A percentile compares a stretch with the other conserved stretches of the same genome.
Conservation (phyloP, 2,113 vertebrate genomes). For the Oostethus manadensis region DNA sequence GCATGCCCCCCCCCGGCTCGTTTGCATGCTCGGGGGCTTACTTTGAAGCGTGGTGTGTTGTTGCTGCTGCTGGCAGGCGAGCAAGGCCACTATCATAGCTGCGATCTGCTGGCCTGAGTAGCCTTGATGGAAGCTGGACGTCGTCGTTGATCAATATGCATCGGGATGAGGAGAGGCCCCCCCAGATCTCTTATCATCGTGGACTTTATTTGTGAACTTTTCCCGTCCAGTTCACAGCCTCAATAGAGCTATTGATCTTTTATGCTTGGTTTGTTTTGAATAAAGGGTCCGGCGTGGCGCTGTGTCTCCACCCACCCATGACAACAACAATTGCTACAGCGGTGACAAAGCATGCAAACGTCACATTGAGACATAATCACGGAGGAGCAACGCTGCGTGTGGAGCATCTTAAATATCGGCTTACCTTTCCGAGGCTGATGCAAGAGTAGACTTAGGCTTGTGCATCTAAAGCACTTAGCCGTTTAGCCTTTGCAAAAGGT, state of each 20-base stretch:
- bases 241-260: conserved; percentile 64
- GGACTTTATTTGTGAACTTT: conserved; percentile 61
- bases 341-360: conserved; percentile 41
- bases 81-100: conserved; percentile 63
- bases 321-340: conserved; percentile 53
- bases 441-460: conserved; percentile 9
- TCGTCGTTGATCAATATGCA: conserved; percentile 74
- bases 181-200: conserved; percentile 50
- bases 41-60: conserved; percentile 68
- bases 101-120: conserved; percentile 70
- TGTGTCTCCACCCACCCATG: conserved; percentile 50
- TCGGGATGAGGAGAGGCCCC: conserved; percentile 66
- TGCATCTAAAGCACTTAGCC: too few relatives aligned
- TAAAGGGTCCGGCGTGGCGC: conserved; percentile 52
- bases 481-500: too few relatives aligned
- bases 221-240: conserved; percentile 51
- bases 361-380: conserved; percentile 65
- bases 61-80: conserved; percentile 57
- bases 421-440: conserved; percentile 29
- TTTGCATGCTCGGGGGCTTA: conserved; percentile 35
- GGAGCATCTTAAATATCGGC: too few relatives aligned
- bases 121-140: conserved; percentile 66
- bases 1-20: conserved; percentile 32
- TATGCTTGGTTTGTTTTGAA: conserved; percentile 65
- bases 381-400: conserved; percentile 5